Evolutionary conservation across 2,888 invertebrate genomes (phyloP).

Genomic region (Tipula vernalis): DNA sequence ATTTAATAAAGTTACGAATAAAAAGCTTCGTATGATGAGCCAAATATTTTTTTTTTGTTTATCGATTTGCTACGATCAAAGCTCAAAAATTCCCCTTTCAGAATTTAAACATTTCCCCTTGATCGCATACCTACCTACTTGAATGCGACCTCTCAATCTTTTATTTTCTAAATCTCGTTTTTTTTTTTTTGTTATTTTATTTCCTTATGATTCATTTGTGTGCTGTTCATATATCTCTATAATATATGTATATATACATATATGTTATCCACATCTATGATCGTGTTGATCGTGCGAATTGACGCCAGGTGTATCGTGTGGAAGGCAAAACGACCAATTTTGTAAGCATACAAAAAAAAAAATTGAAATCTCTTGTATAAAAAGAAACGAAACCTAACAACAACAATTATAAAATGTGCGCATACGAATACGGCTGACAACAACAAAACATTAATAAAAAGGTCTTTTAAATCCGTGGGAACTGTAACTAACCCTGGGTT

Average conservation of each 20-base stretch:
- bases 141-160: not conserved
- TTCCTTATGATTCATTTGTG: not conserved
- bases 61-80: not conserved
- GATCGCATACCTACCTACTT: not conserved
- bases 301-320: slow-evolving; percentile 12
- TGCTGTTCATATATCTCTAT: not conserved
- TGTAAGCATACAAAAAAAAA: not conserved
- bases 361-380: not conserved
- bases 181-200: not conserved
- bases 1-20: not conserved
- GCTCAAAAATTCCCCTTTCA: not conserved
- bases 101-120: not conserved
- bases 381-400: not conserved
- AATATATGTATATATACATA: not conserved
- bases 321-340: slow-evolving; percentile 9
- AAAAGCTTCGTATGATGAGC: not conserved
- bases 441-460: slow-evolving; percentile 9
- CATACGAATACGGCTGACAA: not conserved
- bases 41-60: not conserved
- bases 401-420: not conserved
- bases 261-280: not conserved
- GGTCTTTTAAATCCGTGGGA: slow-evolving; percentile 15
- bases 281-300: slow-evolving; percentile 11
- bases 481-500: slow-evolving; percentile 15
- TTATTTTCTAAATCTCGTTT: not conserved